phyloP scores from a whole-genome alignment of 1,140 invertebrate species.

The Pissodes strobi region DNA sequence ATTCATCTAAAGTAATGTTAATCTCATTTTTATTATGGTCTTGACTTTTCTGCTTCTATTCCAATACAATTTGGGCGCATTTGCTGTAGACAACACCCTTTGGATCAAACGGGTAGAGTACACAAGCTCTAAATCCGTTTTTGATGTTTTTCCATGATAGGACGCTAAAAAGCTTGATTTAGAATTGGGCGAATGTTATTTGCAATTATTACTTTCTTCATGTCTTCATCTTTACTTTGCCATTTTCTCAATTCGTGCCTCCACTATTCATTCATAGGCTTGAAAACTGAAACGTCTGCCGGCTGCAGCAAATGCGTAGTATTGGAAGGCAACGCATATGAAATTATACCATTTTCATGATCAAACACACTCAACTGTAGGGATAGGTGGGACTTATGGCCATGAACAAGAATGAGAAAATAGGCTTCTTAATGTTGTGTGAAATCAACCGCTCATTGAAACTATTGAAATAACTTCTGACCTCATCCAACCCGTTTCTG shows the following conservation, averaged over 20 bases:
- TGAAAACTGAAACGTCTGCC: conserved; percentile 14
- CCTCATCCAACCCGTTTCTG: conserved; percentile 55
- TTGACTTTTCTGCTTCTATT: not conserved
- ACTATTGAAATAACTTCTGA: conserved; percentile 28
- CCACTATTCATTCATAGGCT: conserved; percentile 17
- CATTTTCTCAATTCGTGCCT: conserved; percentile 24
- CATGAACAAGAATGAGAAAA: conserved; percentile 54
- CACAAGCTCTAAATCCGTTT: conserved; percentile 51
- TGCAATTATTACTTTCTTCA: not conserved
- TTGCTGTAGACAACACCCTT: conserved; percentile 5
- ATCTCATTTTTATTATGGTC: too few species aligned
- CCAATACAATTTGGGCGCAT: not conserved
- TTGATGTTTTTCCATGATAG: conserved; percentile 33
- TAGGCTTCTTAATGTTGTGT: conserved; percentile 40
- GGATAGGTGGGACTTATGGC: conserved; percentile 48
- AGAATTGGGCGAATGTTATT: not conserved
- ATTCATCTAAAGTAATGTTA: too few species aligned
- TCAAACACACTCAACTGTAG: conserved; percentile 41
- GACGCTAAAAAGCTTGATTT: not conserved
- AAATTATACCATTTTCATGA: conserved; percentile 49
- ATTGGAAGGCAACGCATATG: conserved; percentile 43
- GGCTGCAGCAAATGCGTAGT: conserved; percentile 19
- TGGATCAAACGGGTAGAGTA: conserved; percentile 2
- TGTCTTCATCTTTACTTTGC: conserved; percentile 7
- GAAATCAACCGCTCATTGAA: conserved; percentile 35